phyloP scores from a whole-genome alignment of 2,888 invertebrate species.

The Auanema sp. region DNA sequence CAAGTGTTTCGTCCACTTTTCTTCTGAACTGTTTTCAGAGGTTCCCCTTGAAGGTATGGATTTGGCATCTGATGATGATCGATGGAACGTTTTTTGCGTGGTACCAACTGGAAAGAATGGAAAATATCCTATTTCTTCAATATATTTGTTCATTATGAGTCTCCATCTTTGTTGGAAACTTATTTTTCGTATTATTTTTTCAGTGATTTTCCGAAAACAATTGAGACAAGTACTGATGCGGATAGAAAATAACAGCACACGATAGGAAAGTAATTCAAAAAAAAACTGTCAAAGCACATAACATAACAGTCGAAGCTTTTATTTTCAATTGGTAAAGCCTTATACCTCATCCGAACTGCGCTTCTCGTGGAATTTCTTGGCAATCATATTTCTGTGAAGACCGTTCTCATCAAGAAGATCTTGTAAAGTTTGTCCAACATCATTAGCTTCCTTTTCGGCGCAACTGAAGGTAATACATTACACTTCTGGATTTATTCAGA shows the following conservation, averaged over 20 bases:
- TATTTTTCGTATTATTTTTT: too few relatives aligned
- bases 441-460: slow-evolving; percentile 44
- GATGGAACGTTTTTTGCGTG: slow-evolving; percentile 55
- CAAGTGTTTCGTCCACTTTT: slow-evolving; percentile 51
- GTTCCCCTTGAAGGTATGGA: slow-evolving; percentile 60
- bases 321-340: background rate
- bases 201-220: background rate
- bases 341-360: slow-evolving; percentile 42
- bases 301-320: background rate
- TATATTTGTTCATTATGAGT: too few relatives aligned
- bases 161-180: too few relatives aligned
- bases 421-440: slow-evolving; percentile 44
- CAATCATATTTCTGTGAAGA: slow-evolving; percentile 60
- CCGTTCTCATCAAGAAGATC: slow-evolving; percentile 57
- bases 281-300: slow-evolving; percentile 16
- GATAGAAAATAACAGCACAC: background rate
- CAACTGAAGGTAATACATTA: slow-evolving; percentile 27
- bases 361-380: slow-evolving; percentile 63
- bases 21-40: slow-evolving; percentile 58
- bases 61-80: slow-evolving; percentile 44
- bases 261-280: background rate
- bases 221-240: background rate
- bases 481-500: background rate
- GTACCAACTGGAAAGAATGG: slow-evolving; percentile 39
- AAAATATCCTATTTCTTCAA: background rate